Evolutionary conservation across 1,140 invertebrate species (phyloP), one percentile per base, ranked within the genome.

Genomic region (Drosophila seguyi): DNA sequence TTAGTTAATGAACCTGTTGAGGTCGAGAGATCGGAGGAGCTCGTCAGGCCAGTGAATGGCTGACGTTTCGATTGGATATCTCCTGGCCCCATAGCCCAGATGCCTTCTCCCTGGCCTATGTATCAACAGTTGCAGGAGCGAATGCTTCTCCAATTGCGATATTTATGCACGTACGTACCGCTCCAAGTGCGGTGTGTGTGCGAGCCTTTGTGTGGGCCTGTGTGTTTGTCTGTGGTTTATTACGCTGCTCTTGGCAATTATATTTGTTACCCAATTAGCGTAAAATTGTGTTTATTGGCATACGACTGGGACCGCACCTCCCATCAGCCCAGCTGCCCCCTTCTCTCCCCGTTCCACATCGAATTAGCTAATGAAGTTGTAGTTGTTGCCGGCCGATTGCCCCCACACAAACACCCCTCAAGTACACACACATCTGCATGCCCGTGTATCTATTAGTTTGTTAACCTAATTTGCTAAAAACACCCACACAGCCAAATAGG

Each of bases 181-280:
- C 25, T 58, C 41, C 29, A 52, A 56, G 27, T 53, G 34, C 56
- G n/a, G 36, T 72, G 63, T 75, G 68, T 74, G 38, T n/a, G 36
- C 6, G 11, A 22, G 27, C 59, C 41, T 52, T 31, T 29, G 57
- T 63, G 44, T 68, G 59, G 42, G 48, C 55, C 56, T 41, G 38
- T 72, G 66, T 88, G 81, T 84, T 74, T 81, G 74, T 75, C 69
- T 90, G 81, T 90, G 86, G 85, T 88, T 88, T 90, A 88, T 88
- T 88, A 84, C 85, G 86, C 81, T 90, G 85, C 81, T 90, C 86
- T 90, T 90, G 86, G 85, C 85, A 90, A 90, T 90, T 90, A 90
- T 90, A 90, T 90, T 90, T 90, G 85, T 90, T 90, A 90, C 85
- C 86, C 85, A 90, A 90, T 90, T 90, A 90, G 85, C 85, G 85